Evolutionary conservation across 2,113 vertebrate genomes (phyloP).

Genomic region (Notothenia coriiceps): DNA sequence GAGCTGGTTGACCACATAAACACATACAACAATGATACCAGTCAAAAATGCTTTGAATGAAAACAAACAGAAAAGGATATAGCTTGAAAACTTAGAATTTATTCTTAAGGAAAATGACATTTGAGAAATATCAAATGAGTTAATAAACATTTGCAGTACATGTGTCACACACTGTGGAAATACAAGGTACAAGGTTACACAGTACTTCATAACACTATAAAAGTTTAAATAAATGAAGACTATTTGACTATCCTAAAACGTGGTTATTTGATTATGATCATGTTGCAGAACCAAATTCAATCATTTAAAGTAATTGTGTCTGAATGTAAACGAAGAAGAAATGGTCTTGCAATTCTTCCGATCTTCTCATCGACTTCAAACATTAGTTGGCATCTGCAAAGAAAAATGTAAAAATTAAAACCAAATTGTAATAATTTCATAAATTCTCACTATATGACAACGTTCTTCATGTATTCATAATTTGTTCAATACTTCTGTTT

Average conservation of each 20-base stretch:
- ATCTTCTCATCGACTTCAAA: conserved; percentile 26
- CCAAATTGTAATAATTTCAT: neutral
- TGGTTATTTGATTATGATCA: neutral
- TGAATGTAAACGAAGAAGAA: neutral
- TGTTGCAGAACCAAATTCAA: conserved; percentile 19
- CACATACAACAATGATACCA: neutral
- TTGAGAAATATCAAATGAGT: conserved; percentile 22
- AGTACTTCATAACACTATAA: conserved; percentile 11
- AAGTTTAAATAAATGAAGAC: conserved; percentile 20
- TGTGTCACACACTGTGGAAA: conserved; percentile 5
- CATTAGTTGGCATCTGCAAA: conserved; percentile 60
- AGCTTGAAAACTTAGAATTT: conserved; percentile 71
- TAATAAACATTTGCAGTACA: conserved; percentile 33
- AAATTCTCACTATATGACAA: neutral
- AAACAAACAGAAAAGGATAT: neutral
- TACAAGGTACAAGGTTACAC: conserved; percentile 8
- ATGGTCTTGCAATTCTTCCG: neutral
- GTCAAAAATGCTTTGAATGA: neutral
- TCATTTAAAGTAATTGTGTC: neutral
- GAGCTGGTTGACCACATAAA: neutral
- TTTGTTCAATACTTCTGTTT: neutral
- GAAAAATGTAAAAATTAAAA: conserved; percentile 23
- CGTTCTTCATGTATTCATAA: too few species aligned
- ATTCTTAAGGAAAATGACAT: conserved; percentile 49
- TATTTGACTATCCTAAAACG: neutral